Evolutionary conservation across 1,140 invertebrate species (phyloP).

Genomic region (Agraylea sexmaculata): DNA sequence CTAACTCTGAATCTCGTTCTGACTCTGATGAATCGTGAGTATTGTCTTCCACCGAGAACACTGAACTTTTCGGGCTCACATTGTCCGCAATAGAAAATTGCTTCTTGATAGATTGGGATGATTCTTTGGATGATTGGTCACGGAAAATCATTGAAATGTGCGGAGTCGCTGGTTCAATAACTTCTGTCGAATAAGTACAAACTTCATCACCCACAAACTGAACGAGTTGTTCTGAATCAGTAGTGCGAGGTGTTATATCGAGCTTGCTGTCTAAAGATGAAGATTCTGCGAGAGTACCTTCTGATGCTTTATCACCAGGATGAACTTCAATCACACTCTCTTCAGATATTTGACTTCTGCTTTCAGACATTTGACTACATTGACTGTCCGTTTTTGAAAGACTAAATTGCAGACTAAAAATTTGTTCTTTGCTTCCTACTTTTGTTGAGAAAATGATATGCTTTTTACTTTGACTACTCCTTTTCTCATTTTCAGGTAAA

Average conservation of each 20-base stretch:
- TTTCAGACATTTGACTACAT: constrained; percentile 35
- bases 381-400: constrained; percentile 37
- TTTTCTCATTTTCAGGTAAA: constrained; percentile 18
- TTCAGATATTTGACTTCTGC: constrained; percentile 21
- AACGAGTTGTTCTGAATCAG: background rate
- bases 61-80: constrained; percentile 17
- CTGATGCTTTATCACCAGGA: constrained; percentile 11
- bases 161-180: constrained; percentile 14
- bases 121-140: constrained; percentile 21
- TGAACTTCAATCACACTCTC: constrained; percentile 20
- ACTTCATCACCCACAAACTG: constrained; percentile 12
- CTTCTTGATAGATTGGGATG: constrained; percentile 13
- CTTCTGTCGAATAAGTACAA: constrained; percentile 13
- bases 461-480: constrained; percentile 23
- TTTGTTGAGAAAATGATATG: constrained; percentile 33
- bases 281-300: constrained; percentile 11
- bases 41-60: constrained; percentile 37
- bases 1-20: constrained; percentile 55
- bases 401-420: constrained; percentile 35
- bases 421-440: constrained; percentile 34
- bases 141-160: constrained; percentile 10
- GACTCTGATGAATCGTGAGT: constrained; percentile 65
- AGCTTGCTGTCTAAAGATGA: constrained; percentile 18
- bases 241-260: constrained; percentile 4
- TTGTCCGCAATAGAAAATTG: constrained; percentile 10